Conservation (phyloP, 1,140 invertebrate genomes). For the Drosophila eugracilis region DNA sequence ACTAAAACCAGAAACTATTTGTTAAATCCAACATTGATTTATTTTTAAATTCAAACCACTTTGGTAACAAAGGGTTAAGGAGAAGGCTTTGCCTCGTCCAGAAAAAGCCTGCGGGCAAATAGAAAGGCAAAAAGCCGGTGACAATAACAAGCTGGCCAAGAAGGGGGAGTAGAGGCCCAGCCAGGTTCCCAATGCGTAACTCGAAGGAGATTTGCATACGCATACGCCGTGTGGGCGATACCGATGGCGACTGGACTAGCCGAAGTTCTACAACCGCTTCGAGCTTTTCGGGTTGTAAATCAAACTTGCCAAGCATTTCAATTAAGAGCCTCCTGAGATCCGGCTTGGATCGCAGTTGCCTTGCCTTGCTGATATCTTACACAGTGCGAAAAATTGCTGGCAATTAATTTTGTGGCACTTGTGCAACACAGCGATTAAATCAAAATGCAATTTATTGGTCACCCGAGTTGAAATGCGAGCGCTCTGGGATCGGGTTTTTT, state of each 20-base stretch:
- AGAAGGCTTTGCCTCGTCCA: constrained; percentile 18
- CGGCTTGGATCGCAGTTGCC: constrained; percentile 19
- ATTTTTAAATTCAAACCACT: not conserved
- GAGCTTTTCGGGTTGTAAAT: constrained; percentile 32
- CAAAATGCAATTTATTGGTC: constrained; percentile 50
- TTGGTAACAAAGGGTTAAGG: not conserved
- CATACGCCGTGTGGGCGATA: constrained; percentile 50
- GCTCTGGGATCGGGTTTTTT: constrained; percentile 16
- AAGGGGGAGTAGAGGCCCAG: not conserved
- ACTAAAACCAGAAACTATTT: too few relatives aligned
- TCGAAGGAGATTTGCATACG: constrained; percentile 62
- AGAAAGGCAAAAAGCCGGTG: constrained; percentile 59
- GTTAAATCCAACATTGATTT: too few relatives aligned
- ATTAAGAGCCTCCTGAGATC: constrained; percentile 45
- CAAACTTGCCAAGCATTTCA: constrained; percentile 45
- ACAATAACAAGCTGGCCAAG: constrained; percentile 40
- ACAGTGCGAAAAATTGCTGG: constrained; percentile 58
- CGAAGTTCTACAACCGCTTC: constrained; percentile 22
- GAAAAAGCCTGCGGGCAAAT: constrained; percentile 34
- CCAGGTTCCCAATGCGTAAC: constrained; percentile 55
- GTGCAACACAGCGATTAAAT: constrained; percentile 53
- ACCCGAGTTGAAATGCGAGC: constrained; percentile 35
- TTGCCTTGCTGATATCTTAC: constrained; percentile 27
- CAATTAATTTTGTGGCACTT: constrained; percentile 69
- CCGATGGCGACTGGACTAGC: not conserved